Base-by-base conservation (phyloP, 2,888 invertebrate species). In the Spodoptera littoralis region DNA sequence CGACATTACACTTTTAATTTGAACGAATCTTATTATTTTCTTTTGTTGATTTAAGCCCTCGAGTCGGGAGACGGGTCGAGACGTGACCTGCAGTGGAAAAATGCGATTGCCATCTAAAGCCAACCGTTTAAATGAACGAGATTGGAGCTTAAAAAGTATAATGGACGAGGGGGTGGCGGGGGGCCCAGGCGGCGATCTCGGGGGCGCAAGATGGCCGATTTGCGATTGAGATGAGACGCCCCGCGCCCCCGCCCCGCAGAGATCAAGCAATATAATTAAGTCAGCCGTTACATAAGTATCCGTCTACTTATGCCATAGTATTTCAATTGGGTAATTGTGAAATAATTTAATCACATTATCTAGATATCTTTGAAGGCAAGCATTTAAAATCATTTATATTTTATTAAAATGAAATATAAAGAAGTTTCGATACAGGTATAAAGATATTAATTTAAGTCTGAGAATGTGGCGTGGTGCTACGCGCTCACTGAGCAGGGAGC, bases 61-160 rank as follows among this genome's bases (percentile, higher is more conserved):
- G 90, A 92, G 88, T 87, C 92, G 90, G 92, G 93, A 94, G 95
- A 95, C 94, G 92, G 90, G 90, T 89, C 94, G 93, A 92, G 96
- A 96, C 96, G 96, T 96, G 96, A 96, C 95, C 93, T 95, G 95
- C 95, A 95, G 95, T 95, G 95, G 96, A 96, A 96, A 96, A 96
- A 96, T 96, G 96, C 96, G 96, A 96, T 96, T 96, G 95, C 93
- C 93, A 95, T 95, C 95, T 95, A 96, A 96, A 96, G 96, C 96
- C 96, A 96, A 96, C 95, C 96, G 95, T 96, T 95, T 95, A 96
- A 95, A 96, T 96, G 96, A 96, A 95, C 95, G 95, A 96, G 96
- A 96, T 96, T 96, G 96, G 96, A 93, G 96, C 96, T 96, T 96
- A 96, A 96, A 96, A 96, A 96, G 96, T 96, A 96, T 96, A 96